These are phyloP conservation scores for Epinephelus malabaricus DNA, from an alignment of 2,797 vertebrate genomes.

Conservation along the genomic window DNA sequence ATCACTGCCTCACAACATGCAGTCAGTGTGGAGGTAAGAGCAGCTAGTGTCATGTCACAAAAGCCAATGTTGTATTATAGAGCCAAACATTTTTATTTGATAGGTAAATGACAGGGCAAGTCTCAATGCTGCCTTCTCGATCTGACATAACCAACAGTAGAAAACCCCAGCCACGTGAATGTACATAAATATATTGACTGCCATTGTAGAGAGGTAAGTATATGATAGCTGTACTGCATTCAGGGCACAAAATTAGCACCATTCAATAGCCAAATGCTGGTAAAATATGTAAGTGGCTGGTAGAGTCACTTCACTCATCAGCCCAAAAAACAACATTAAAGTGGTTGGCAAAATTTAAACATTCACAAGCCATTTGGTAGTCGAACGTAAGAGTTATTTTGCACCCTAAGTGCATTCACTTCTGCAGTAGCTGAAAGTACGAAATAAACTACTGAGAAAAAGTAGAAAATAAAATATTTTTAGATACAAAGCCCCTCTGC, in stretches of 20 bases:
- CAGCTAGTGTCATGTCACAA: neutral
- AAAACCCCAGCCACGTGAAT: neutral
- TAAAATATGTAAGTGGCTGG: no score
- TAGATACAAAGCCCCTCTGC: neutral
- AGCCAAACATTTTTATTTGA: neutral
- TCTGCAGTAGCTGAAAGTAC: neutral
- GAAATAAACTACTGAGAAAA: neutral
- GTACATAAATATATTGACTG: neutral
- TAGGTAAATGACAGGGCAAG: neutral
- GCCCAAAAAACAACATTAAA: no score
- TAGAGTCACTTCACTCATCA: no score
- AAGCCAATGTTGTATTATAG: neutral
- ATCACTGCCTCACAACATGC: neutral
- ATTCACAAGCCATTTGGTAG: no score
- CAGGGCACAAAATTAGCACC: neutral
- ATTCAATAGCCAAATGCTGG: no score
- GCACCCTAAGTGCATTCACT: neutral
- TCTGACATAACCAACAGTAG: neutral
- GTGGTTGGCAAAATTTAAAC: no score
- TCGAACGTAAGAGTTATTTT: no score
- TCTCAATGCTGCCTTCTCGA: neutral
- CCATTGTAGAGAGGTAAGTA: neutral
- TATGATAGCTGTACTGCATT: neutral
- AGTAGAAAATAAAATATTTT: neutral
- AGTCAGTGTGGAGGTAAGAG: neutral